Evolutionary conservation across 64 coral and sea anemone genomes (phyloP).

Genomic region (Montipora cactus): DNA sequence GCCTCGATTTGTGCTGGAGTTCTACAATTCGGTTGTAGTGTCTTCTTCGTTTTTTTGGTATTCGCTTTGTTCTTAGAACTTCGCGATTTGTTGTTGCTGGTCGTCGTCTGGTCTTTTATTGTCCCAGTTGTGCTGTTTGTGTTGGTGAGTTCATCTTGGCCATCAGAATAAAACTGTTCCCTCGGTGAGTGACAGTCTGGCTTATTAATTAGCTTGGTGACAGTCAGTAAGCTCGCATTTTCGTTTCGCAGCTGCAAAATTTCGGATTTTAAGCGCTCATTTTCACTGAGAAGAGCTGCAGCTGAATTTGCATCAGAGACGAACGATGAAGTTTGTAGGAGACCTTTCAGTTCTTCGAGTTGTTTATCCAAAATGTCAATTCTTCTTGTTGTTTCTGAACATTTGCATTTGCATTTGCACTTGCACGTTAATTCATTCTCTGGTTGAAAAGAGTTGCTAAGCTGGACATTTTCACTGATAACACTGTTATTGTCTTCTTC

Average conservation of each 20-base stretch:
- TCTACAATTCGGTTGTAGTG: background rate
- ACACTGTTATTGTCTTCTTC: background rate
- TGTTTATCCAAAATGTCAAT: constrained; percentile 1
- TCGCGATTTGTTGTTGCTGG: constrained; percentile 34
- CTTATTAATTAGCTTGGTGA: background rate
- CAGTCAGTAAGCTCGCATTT: background rate
- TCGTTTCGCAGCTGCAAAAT: background rate
- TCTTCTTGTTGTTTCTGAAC: background rate
- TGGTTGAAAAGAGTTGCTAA: background rate
- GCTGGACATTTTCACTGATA: background rate
- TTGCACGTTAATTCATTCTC: background rate
- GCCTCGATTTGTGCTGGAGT: background rate
- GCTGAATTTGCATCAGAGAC: background rate
- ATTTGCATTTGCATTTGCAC: background rate
- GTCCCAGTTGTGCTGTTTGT: constrained; percentile 14
- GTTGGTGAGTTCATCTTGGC: constrained; percentile 8
- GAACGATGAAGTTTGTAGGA: background rate
- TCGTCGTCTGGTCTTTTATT: constrained; percentile 7
- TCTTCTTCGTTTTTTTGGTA: constrained; percentile 26
- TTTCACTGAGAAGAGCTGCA: background rate
- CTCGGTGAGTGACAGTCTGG: background rate
- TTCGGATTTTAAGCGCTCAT: background rate
- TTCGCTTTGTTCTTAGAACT: constrained; percentile 33
- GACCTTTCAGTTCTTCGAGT: background rate
- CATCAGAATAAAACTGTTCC: background rate